Evolutionary conservation across 2,888 invertebrate genomes (phyloP), one percentile per base, ranked within the genome.

Genomic region (Aphelenchoides bicaudatus): DNA sequence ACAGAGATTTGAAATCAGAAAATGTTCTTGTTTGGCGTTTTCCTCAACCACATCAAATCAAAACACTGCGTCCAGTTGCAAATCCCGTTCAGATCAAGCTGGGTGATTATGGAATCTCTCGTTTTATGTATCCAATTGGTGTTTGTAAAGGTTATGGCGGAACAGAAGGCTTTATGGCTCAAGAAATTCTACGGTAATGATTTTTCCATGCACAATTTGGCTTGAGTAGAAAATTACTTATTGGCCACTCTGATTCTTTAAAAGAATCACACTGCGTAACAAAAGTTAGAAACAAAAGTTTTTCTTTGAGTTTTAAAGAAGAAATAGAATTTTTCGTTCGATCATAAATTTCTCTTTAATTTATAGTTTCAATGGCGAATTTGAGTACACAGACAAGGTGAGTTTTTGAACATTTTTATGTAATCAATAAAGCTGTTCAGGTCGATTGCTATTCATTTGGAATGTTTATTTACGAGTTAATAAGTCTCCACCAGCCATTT

Each of bases 121-220:
- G 78, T 51, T 65, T 65, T 37, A 71, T 75, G n/a, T 74, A 79
- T 23, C 79, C 79, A 16, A 71, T 74, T 0, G 78, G 75, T 8
- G 81, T 81, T 6, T 73, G 73, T n/a, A 77, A 75, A 80, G 96
- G 98, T 0, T 96, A 94, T 82, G 96, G 94, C 0, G 96, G 98
- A 1, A 98, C 98, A 0, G 92, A 93, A 81, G 96, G 96, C 0
- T 98, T 94, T 80, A 98, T 98, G 90, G 98, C 96, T 1, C 98
- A 96, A 0, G 96, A 98, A 84, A 96, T 98, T 67, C 90, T 96
- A 84, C 85, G 91, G n/a, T n/a, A n/a, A n/a, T n/a, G n/a, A n/a
- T n/a, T n/a, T n/a, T n/a, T n/a, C n/a, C n/a, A n/a, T n/a, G n/a
- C n/a, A n/a, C n/a, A n/a, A n/a, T n/a, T n/a, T n/a, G n/a, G n/a